These are phyloP conservation scores for Atherinomorus stipes DNA, from an alignment of 2,113 vertebrate genomes.

Conservation along the genomic window DNA sequence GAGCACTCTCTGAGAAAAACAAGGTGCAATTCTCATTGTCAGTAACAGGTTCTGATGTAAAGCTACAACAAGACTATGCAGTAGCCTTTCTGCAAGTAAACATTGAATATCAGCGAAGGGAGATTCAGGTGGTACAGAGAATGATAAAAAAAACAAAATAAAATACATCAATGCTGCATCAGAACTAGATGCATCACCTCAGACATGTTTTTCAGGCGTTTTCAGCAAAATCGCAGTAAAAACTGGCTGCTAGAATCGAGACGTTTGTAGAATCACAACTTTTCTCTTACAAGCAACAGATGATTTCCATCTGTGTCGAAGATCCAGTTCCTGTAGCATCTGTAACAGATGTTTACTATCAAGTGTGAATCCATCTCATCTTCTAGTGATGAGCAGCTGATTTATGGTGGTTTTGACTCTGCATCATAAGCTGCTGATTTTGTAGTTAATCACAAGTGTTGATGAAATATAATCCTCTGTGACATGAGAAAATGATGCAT, in stretches of 20 bases:
- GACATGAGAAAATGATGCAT: constrained; percentile 16
- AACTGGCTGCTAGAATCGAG: constrained; percentile 17
- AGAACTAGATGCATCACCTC: constrained; percentile 12
- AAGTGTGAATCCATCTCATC: constrained; percentile 34
- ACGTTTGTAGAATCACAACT: constrained; percentile 7
- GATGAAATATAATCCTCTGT: constrained; percentile 19
- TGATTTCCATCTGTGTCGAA: constrained; percentile 31
- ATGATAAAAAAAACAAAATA: not conserved
- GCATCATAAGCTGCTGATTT: constrained; percentile 21
- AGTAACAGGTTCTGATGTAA: not conserved
- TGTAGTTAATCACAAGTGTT: constrained; percentile 19
- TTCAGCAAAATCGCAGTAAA: constrained; percentile 24
- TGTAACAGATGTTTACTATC: constrained; percentile 43
- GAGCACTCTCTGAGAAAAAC: constrained; percentile 14
- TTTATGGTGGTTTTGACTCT: constrained; percentile 18
- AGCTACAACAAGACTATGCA: not conserved
- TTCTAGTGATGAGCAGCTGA: constrained; percentile 34
- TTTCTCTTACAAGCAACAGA: constrained; percentile 14
- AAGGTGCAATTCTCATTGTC: constrained; percentile 28
- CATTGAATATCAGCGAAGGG: not conserved
- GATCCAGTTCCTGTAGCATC: constrained; percentile 14
- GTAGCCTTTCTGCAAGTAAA: constrained; percentile 19
- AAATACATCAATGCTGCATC: not conserved
- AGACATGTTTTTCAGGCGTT: not conserved
- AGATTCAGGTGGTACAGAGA: not conserved